A percentile compares a stretch with the other conserved stretches of the same genome.
Conservation (phyloP, 2,797 vertebrate species). For the Agapornis canus region DNA sequence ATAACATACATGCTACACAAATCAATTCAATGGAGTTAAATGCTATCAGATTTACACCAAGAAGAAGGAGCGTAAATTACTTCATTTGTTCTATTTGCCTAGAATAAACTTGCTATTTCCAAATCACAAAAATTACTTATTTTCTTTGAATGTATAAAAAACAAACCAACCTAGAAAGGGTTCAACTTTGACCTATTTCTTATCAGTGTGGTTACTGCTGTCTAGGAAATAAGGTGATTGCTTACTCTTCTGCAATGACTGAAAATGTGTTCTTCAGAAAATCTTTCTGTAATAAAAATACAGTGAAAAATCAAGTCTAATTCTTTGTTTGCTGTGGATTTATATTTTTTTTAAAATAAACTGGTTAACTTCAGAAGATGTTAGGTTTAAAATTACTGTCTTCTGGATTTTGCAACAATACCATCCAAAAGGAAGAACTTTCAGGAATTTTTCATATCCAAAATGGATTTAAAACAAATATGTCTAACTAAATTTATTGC, state of each 20-base stretch:
- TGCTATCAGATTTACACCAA: neutral
- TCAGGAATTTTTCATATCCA: neutral
- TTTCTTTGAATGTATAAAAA: neutral
- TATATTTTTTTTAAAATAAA: neutral
- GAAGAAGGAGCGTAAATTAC: neutral
- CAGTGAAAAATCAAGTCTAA: neutral
- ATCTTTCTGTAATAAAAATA: neutral
- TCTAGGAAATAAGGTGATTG: neutral
- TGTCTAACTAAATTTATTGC: neutral
- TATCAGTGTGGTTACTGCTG: neutral
- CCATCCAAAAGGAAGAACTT: neutral
- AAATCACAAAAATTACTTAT: neutral
- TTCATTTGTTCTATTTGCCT: neutral
- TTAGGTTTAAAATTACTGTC: neutral
- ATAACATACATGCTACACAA: neutral
- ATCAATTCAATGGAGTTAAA: neutral
- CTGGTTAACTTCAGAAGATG: neutral
- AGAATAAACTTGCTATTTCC: neutral
- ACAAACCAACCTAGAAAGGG: neutral
- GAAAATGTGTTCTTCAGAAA: neutral
- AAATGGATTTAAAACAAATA: neutral
- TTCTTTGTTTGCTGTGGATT: neutral
- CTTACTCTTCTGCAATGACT: neutral
- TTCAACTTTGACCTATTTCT: neutral
- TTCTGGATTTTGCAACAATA: neutral